Percentiles rank a stretch among this genome's conserved stretches.
phyloP scores from a whole-genome alignment of 2,113 vertebrate species.

The Ovibos moschatus region DNA sequence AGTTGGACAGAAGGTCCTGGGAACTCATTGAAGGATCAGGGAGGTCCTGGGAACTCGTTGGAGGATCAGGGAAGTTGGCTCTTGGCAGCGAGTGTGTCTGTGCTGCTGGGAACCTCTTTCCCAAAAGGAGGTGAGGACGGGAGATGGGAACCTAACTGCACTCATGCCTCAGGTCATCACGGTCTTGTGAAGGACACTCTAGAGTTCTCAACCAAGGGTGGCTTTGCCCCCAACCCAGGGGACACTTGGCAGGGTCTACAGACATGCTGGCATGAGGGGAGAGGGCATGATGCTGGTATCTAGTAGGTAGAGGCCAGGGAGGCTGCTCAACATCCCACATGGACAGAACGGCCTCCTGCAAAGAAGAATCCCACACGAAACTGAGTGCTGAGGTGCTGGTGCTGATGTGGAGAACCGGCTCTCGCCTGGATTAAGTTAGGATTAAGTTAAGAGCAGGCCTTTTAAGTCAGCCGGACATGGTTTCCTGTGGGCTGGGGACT shows the following conservation, averaged over 20 bases:
- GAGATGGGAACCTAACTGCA: fast-evolving
- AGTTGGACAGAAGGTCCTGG: background rate
- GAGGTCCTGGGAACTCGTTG: background rate
- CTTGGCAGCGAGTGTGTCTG: fast-evolving
- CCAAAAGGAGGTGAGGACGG: no score
- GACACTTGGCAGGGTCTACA: background rate
- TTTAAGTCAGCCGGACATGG: background rate
- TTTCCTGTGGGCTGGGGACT: background rate
- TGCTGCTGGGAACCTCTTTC: background rate
- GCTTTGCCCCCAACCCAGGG: background rate
- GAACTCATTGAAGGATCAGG: background rate
- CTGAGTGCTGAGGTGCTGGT: no score
- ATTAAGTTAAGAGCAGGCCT: background rate
- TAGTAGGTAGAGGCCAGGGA: background rate
- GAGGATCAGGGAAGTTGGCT: background rate
- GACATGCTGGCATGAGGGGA: background rate
- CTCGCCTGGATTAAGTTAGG: background rate
- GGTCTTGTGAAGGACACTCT: background rate
- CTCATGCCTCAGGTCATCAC: background rate
- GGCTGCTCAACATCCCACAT: fast-evolving
- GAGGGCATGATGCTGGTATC: background rate
- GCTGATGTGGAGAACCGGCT: fast-evolving
- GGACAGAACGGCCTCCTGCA: no score
- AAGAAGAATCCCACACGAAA: fast-evolving
- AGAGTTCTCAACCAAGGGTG: background rate